A percentile compares a stretch with the other conserved stretches of the same genome.
phyloP scores from a whole-genome alignment of 2,888 invertebrate genomes.

The Andrena chrysosceles region DNA sequence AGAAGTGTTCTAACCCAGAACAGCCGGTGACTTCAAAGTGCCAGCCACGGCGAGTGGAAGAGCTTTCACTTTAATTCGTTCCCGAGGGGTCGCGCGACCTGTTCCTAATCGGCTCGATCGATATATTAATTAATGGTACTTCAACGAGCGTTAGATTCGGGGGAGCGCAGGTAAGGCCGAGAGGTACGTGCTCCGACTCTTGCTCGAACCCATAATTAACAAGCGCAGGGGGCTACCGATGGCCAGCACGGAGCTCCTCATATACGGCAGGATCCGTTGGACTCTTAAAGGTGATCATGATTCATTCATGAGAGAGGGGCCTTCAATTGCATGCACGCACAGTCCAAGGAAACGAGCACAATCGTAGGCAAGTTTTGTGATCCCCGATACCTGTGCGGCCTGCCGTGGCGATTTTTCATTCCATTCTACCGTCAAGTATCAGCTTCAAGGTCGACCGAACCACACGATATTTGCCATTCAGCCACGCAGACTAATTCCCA shows the following conservation, averaged over 20 bases:
- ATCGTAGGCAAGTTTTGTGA: slow-evolving; percentile 50
- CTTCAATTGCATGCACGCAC: slow-evolving; percentile 57
- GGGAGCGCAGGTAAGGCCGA: slow-evolving; percentile 8
- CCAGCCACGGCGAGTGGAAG: neutral
- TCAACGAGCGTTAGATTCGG: slow-evolving; percentile 63
- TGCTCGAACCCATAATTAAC: slow-evolving; percentile 65
- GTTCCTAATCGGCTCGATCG: slow-evolving; percentile 29
- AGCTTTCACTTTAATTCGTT: slow-evolving; percentile 54
- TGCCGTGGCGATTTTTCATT: slow-evolving; percentile 44
- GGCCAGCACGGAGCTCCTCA: slow-evolving; percentile 59
- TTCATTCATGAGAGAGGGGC: slow-evolving; percentile 67
- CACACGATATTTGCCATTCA: slow-evolving; percentile 29
- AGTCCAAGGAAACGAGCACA: slow-evolving; percentile 55
- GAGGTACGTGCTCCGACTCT: slow-evolving; percentile 25
- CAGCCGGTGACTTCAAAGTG: neutral
- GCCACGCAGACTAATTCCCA: slow-evolving; percentile 25
- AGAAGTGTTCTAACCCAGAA: neutral
- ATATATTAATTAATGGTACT: slow-evolving; percentile 62
- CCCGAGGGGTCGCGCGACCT: slow-evolving; percentile 44
- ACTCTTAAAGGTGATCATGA: slow-evolving; percentile 64
- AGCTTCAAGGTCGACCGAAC: slow-evolving; percentile 48
- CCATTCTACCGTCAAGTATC: slow-evolving; percentile 27
- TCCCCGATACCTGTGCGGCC: slow-evolving; percentile 30
- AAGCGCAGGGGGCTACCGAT: slow-evolving; percentile 61
- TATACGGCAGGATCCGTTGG: slow-evolving; percentile 54